These are phyloP conservation scores for Rhadina sibilatrix DNA, from an alignment of 2,113 vertebrate genomes.

Conservation along the genomic window DNA sequence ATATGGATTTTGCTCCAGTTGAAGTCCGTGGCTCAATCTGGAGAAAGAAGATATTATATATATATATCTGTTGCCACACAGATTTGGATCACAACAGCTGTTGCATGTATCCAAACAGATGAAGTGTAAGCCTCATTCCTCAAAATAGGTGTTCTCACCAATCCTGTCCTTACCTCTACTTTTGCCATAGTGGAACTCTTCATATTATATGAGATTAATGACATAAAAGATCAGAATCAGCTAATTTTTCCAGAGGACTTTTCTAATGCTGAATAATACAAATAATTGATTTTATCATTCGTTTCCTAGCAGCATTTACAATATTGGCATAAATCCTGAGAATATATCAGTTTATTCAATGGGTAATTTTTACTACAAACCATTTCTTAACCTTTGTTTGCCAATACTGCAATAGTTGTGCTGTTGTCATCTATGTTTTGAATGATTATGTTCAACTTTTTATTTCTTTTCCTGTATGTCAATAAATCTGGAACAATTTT, in stretches of 20 bases:
- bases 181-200: neutral
- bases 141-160: neutral
- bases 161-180: neutral
- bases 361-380: neutral
- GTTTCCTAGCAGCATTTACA: neutral
- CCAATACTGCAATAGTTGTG: neutral
- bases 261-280: neutral
- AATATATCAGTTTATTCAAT: neutral
- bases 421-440: neutral
- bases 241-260: neutral
- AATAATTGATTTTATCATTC: neutral
- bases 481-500: constrained; percentile 21
- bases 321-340: neutral
- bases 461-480: neutral
- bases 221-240: neutral
- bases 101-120: neutral
- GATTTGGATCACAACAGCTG: neutral
- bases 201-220: neutral
- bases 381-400: neutral
- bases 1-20: neutral
- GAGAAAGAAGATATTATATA: neutral
- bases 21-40: neutral
- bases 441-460: neutral
- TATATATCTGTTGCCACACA: neutral
- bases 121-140: neutral